Evolutionary conservation across 1,140 invertebrate genomes (phyloP).

Genomic region (Drosophila lowei): DNA sequence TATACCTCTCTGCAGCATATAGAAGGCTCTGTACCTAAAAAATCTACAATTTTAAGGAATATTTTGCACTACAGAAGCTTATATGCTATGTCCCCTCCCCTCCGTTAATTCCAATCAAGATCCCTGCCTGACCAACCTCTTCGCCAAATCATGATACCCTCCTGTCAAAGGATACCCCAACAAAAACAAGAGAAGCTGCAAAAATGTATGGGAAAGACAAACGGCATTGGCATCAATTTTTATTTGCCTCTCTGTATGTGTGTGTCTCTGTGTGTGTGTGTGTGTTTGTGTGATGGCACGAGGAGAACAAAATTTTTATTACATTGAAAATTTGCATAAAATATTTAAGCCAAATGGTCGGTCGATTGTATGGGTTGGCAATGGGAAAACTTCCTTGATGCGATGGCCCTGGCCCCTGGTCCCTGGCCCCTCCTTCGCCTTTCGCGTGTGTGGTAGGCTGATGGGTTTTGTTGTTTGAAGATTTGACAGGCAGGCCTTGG

Average conservation of each 20-base stretch:
- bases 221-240: slow-evolving; percentile 78
- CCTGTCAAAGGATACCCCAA: too few species aligned
- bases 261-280: slow-evolving; percentile 24
- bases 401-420: neutral
- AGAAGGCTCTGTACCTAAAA: too few species aligned
- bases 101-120: neutral
- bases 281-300: slow-evolving; percentile 42
- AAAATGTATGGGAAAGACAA: slow-evolving; percentile 73
- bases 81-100: too few species aligned
- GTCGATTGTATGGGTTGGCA: slow-evolving; percentile 51
- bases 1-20: too few species aligned
- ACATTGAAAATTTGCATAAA: slow-evolving; percentile 82
- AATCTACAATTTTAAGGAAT: too few species aligned
- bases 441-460: neutral
- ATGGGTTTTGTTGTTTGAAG: slow-evolving; percentile 35
- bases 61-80: too few species aligned
- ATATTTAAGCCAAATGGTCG: slow-evolving; percentile 79
- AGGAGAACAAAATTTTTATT: slow-evolving; percentile 72
- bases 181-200: slow-evolving; percentile 10
- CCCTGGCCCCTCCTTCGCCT: neutral
- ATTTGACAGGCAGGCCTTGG: slow-evolving; percentile 34
- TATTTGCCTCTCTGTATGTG: slow-evolving; percentile 51
- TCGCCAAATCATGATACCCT: too few species aligned
- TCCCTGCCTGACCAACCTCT: too few species aligned
- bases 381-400: slow-evolving; percentile 6